Conservation (phyloP, 2,113 vertebrate genomes). For the Nesogale talazaci region DNA sequence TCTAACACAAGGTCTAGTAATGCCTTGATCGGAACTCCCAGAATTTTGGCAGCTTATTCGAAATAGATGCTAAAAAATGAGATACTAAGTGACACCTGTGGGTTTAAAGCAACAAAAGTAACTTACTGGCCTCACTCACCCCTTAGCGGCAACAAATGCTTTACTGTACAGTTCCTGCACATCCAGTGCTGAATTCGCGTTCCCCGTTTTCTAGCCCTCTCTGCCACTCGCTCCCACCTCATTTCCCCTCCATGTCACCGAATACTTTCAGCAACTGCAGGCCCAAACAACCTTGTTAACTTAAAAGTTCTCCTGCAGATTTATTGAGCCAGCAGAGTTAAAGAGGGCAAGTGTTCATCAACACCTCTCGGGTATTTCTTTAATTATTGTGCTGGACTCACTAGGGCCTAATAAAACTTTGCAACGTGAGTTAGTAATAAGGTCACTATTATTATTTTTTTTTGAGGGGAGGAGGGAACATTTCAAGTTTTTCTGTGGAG, state of each 20-base stretch:
- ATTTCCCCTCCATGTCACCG: slow-evolving; percentile 40
- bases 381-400: slow-evolving; percentile 84
- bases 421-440: slow-evolving; percentile 83
- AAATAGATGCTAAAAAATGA: slow-evolving; percentile 12
- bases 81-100: slow-evolving; percentile 59
- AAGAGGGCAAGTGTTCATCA: slow-evolving; percentile 78
- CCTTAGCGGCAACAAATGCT: slow-evolving; percentile 32
- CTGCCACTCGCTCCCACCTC: slow-evolving; percentile 63
- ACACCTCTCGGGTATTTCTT: slow-evolving; percentile 83
- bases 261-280: slow-evolving; percentile 77
- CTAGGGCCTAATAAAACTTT: slow-evolving; percentile 84
- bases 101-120: slow-evolving; percentile 41
- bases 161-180: slow-evolving; percentile 61
- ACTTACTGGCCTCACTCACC: slow-evolving; percentile 37
- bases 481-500: slow-evolving; percentile 80
- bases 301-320: slow-evolving; percentile 80
- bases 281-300: slow-evolving; percentile 77
- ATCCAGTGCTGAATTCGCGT: slow-evolving; percentile 26
- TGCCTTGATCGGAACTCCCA: background rate
- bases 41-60: background rate
- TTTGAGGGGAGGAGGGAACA: slow-evolving; percentile 35
- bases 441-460: slow-evolving; percentile 79
- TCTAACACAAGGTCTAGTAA: background rate
- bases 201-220: slow-evolving; percentile 52
- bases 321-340: slow-evolving; percentile 79